Percentiles rank a stretch among this genome's conserved stretches.
Evolutionary conservation across 2,888 invertebrate species (phyloP).

Genomic region (Ormyrus pomaceus): DNA sequence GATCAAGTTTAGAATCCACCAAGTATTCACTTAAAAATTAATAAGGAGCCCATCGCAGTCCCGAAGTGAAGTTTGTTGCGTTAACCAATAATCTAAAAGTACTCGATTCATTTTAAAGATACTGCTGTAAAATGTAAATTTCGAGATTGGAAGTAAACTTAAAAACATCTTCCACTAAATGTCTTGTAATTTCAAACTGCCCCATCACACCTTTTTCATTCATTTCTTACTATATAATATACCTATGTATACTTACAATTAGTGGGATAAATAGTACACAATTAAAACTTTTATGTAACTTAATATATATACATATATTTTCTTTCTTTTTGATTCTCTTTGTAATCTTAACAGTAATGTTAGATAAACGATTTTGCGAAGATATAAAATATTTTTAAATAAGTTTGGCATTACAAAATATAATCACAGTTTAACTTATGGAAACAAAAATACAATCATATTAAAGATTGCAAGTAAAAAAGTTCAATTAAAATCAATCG

Average conservation of each 20-base stretch:
- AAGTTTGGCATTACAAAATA: slow-evolving; percentile 52
- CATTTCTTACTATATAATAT: background rate
- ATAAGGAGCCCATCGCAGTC: slow-evolving; percentile 58
- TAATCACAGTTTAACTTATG: slow-evolving; percentile 53
- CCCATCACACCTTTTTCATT: slow-evolving; percentile 39
- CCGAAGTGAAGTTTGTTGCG: slow-evolving; percentile 60
- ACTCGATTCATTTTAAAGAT: slow-evolving; percentile 64
- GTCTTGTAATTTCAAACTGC: slow-evolving; percentile 54
- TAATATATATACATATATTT: slow-evolving; percentile 13
- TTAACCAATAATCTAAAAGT: slow-evolving; percentile 61
- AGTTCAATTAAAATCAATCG: background rate
- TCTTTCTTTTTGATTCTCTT: slow-evolving; percentile 1
- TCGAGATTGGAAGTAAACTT: slow-evolving; percentile 76
- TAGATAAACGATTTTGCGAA: slow-evolving; percentile 28
- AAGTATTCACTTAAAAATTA: slow-evolving; percentile 37
- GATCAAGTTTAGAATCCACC: slow-evolving; percentile 47
- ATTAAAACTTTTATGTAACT: background rate
- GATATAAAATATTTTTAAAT: slow-evolving; percentile 51
- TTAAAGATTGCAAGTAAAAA: slow-evolving; percentile 9
- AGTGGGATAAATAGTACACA: no score
- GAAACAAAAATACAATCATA: slow-evolving; percentile 36
- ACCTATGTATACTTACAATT: no score
- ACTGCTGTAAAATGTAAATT: slow-evolving; percentile 69
- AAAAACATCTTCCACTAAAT: slow-evolving; percentile 73
- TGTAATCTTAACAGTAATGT: slow-evolving; percentile 34